A percentile compares a stretch with the other conserved stretches of the same genome.
Evolutionary conservation across 1,140 invertebrate species (phyloP).

Genomic region (Drosophila leontia): DNA sequence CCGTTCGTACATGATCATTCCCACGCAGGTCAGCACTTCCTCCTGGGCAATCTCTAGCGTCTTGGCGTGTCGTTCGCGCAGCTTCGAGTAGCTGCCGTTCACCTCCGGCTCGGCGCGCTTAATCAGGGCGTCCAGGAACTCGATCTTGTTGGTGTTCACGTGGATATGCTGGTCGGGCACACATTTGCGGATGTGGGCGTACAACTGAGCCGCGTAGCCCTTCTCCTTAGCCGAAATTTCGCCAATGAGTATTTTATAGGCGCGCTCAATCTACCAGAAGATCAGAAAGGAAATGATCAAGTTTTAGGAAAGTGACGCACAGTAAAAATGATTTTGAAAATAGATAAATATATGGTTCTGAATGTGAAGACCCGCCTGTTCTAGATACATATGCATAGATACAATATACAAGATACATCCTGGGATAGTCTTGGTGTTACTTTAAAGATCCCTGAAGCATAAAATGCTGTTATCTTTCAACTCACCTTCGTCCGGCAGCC

Average conservation of each 20-base stretch:
- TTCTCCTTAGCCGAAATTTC: constrained; percentile 94
- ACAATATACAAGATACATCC: no score
- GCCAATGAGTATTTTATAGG: constrained; percentile 94
- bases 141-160: constrained; percentile 91
- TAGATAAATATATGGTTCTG: background rate
- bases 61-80: constrained; percentile 96
- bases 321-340: background rate
- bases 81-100: constrained; percentile 88
- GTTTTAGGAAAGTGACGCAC: background rate
- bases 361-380: background rate
- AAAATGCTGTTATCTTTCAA: background rate
- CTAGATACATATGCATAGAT: background rate
- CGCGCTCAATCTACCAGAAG: constrained; percentile 87
- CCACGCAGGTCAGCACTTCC: constrained; percentile 96
- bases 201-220: constrained; percentile 93
- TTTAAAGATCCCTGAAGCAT: no score
- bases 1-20: constrained; percentile 95
- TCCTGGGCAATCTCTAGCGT: constrained; percentile 97
- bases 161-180: constrained; percentile 94
- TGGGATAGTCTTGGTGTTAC: no score
- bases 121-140: constrained; percentile 95
- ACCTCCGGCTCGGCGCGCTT: constrained; percentile 95
- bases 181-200: constrained; percentile 94
- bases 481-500: constrained; percentile 96
- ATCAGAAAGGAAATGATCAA: background rate